Evolutionary conservation across 2,113 vertebrate species (phyloP).

Genomic region (Chitala chitala): DNA sequence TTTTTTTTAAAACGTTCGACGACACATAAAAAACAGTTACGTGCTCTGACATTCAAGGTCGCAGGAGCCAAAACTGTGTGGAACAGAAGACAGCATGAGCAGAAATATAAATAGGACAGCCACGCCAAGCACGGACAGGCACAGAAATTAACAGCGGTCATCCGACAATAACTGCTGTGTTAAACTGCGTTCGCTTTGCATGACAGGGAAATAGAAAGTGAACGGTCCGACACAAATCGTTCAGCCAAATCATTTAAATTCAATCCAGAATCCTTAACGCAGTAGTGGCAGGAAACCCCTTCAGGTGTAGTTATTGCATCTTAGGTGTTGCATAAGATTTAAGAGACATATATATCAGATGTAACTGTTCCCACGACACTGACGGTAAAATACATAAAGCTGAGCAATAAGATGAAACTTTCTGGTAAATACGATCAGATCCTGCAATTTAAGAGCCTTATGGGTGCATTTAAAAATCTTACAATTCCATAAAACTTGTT

Average conservation of each 20-base stretch:
- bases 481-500: too few relatives aligned
- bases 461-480: too few relatives aligned
- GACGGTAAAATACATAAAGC: too few relatives aligned
- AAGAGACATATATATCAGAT: too few relatives aligned
- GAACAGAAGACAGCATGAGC: constrained; percentile 26
- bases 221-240: neutral
- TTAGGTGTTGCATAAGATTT: neutral
- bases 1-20: constrained; percentile 54
- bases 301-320: neutral
- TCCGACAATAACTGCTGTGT: too few relatives aligned
- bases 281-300: neutral
- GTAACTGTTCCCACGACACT: too few relatives aligned
- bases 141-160: too few relatives aligned
- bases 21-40: constrained; percentile 52
- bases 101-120: constrained; percentile 8
- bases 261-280: neutral
- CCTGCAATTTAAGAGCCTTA: too few relatives aligned
- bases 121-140: constrained; percentile 31
- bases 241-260: neutral
- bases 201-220: neutral
- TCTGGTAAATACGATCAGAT: too few relatives aligned
- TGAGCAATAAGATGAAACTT: too few relatives aligned
- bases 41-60: constrained; percentile 45
- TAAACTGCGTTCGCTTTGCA: neutral
- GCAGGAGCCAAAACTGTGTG: constrained; percentile 39